phyloP scores from a whole-genome alignment of 2,888 invertebrate species.

The Troglohyphantes excavatus region DNA sequence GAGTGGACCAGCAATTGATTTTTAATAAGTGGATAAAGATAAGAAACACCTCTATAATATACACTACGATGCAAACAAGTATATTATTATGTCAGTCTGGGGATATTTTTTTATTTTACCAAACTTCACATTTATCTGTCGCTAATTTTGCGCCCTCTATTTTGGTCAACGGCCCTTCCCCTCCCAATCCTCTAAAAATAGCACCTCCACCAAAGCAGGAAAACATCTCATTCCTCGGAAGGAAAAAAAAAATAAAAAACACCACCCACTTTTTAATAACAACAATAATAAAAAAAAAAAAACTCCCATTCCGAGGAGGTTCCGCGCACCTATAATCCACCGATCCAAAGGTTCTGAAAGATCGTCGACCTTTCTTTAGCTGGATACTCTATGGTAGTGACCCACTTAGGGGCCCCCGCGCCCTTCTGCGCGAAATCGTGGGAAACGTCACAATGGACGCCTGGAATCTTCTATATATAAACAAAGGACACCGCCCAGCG shows the following conservation, averaged over 20 bases:
- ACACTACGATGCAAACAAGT: too few relatives aligned
- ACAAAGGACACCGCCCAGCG: conserved; percentile 43
- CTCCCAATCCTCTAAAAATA: too few relatives aligned
- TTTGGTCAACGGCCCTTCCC: too few relatives aligned
- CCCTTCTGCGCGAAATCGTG: conserved; percentile 30
- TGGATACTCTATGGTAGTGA: conserved; percentile 47
- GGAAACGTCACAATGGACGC: conserved; percentile 20
- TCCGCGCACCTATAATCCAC: conserved; percentile 3
- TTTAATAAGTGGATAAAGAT: too few relatives aligned
- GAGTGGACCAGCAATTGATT: too few relatives aligned
- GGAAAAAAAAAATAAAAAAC: too few relatives aligned
- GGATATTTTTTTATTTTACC: too few relatives aligned
- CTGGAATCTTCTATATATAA: conserved; percentile 34
- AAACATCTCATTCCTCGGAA: neutral
- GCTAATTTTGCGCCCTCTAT: too few relatives aligned
- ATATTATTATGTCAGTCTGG: too few relatives aligned
- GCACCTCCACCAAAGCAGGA: neutral
- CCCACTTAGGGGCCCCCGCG: conserved; percentile 55
- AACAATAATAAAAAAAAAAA: neutral
- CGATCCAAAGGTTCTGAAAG: conserved; percentile 1
- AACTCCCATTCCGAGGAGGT: conserved; percentile 1
- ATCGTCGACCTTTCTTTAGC: conserved; percentile 26
- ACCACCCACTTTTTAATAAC: neutral
- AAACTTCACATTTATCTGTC: too few relatives aligned
- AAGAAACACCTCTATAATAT: too few relatives aligned